Conservation (phyloP, 2,888 invertebrate genomes). For the Dryobotodes eremita region DNA sequence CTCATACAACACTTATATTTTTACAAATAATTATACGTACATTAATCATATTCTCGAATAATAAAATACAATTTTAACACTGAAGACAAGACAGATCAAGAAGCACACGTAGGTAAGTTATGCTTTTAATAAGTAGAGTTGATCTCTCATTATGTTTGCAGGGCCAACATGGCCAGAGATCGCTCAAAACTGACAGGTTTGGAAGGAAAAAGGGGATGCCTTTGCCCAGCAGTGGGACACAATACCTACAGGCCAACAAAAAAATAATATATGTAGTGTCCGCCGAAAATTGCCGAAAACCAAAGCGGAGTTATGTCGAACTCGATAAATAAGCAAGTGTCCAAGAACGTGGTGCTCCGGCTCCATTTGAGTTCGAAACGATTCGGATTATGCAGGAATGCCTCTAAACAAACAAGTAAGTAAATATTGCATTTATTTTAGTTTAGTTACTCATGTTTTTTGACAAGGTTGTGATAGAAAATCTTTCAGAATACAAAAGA, state of each 20-base stretch:
- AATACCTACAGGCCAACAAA: background rate
- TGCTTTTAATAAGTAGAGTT: background rate
- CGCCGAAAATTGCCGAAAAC: background rate
- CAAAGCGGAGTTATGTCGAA: too few relatives aligned
- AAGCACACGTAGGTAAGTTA: background rate
- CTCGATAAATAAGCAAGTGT: too few relatives aligned
- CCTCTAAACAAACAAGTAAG: background rate
- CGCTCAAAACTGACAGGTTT: background rate
- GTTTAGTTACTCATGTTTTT: background rate
- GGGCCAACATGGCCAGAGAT: background rate
- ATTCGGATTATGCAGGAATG: background rate
- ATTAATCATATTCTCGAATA: constrained; percentile 2
- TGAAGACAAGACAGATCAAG: background rate
- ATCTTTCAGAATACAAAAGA: background rate
- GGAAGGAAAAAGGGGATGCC: background rate
- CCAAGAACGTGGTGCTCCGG: too few relatives aligned
- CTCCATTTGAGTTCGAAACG: too few relatives aligned
- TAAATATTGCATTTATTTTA: background rate
- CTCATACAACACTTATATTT: constrained; percentile 21
- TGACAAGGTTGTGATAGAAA: background rate
- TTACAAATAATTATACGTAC: constrained; percentile 32
- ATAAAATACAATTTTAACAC: background rate
- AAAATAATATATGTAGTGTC: background rate
- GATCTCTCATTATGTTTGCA: background rate
- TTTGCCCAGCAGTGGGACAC: background rate